These are phyloP conservation scores for Caerostris extrusa DNA, from an alignment of 1,140 invertebrate genomes.

Conservation along the genomic window DNA sequence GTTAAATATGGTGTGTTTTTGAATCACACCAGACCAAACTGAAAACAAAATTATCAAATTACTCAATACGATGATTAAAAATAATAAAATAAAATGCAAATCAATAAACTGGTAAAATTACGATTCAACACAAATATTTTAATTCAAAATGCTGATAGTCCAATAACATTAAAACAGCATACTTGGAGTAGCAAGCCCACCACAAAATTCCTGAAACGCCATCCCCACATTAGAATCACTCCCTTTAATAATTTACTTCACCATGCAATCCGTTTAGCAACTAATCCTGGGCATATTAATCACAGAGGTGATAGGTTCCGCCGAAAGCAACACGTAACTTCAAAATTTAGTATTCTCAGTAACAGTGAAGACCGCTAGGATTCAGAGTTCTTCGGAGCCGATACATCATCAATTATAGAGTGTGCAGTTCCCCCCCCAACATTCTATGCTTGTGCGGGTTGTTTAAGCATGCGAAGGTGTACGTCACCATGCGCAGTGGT, in stretches of 20 bases:
- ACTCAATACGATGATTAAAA: too few species aligned
- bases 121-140: too few species aligned
- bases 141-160: too few species aligned
- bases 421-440: not conserved
- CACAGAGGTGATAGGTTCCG: constrained; percentile 6
- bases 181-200: too few species aligned
- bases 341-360: constrained; percentile 43
- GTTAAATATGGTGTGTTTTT: too few species aligned
- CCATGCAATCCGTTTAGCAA: not conserved
- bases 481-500: not conserved
- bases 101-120: too few species aligned
- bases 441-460: not conserved
- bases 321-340: constrained; percentile 45
- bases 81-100: too few species aligned
- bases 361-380: not conserved
- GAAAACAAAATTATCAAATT: too few species aligned
- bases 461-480: constrained; percentile 5
- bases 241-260: constrained; percentile 2
- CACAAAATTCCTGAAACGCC: not conserved
- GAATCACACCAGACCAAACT: too few species aligned
- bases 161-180: too few species aligned
- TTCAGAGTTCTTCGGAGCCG: constrained; percentile 34
- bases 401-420: constrained; percentile 62
- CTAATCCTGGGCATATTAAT: not conserved
- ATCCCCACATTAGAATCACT: not conserved